Percentiles rank a stretch among this genome's conserved stretches.
These are phyloP conservation scores for Perizoma flavofasciatum DNA, from an alignment of 2,888 invertebrate genomes.

Conservation along the genomic window DNA sequence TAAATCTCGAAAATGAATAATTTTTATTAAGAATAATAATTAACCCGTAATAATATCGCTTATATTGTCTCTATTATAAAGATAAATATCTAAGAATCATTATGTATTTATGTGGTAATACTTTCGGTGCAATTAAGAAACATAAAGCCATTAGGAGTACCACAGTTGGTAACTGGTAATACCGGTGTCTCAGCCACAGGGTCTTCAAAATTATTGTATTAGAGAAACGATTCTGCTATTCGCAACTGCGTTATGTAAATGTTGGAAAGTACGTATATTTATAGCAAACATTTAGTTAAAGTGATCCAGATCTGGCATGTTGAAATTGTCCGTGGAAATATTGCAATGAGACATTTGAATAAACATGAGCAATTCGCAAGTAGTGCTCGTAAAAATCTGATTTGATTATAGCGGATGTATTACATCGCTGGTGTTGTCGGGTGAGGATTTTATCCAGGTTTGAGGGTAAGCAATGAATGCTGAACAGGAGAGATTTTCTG, in stretches of 20 bases:
- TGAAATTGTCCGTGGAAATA: slow-evolving; percentile 32
- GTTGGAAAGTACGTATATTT: slow-evolving; percentile 43
- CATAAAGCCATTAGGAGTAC: slow-evolving; percentile 36
- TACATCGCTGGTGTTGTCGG: slow-evolving; percentile 7
- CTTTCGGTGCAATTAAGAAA: slow-evolving; percentile 41
- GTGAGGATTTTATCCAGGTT: slow-evolving; percentile 8
- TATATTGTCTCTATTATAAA: slow-evolving; percentile 42
- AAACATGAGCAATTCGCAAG: slow-evolving; percentile 18
- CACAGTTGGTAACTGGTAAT: slow-evolving; percentile 25
- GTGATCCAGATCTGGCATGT: slow-evolving; percentile 39
- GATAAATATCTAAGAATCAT: slow-evolving; percentile 38
- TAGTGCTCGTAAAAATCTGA: slow-evolving; percentile 24
- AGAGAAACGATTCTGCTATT: slow-evolving; percentile 25
- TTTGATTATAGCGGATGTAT: slow-evolving; percentile 16
- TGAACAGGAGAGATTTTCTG: slow-evolving; percentile 29
- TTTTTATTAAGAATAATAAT: slow-evolving; percentile 37
- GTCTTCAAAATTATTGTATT: slow-evolving; percentile 22
- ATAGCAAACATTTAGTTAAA: slow-evolving; percentile 39
- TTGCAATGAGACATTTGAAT: slow-evolving; percentile 31
- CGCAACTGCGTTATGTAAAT: slow-evolving; percentile 43
- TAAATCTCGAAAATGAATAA: slow-evolving; percentile 38
- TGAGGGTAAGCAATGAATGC: slow-evolving; percentile 28
- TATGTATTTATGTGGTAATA: slow-evolving; percentile 30
- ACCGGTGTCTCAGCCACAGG: slow-evolving; percentile 19
- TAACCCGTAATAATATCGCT: slow-evolving; percentile 36